Conservation (phyloP, 2,888 invertebrate genomes). For the Chorisops tibialis region DNA sequence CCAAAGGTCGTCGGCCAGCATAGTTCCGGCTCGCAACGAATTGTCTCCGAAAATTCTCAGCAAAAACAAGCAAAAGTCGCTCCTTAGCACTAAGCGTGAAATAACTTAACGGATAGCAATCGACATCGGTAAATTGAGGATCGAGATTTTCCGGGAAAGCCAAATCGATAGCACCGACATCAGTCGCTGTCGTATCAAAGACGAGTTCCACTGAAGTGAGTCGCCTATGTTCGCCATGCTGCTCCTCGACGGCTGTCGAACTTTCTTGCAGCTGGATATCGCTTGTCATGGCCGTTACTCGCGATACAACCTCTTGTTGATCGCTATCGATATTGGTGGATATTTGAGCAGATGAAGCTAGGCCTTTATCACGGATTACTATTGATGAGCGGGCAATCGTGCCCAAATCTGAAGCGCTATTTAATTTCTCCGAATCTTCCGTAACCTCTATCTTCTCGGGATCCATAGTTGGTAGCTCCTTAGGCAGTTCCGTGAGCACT, state of each 20-base stretch:
- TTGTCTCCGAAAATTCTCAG: constrained; percentile 76
- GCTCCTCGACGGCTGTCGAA: too few species aligned
- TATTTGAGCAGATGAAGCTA: too few species aligned
- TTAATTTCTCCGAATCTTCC: too few species aligned
- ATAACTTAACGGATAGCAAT: constrained; percentile 64
- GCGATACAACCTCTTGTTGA: background rate
- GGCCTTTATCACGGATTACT: too few species aligned
- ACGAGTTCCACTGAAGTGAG: background rate
- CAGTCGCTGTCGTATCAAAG: constrained; percentile 13
- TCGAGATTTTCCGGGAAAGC: constrained; percentile 49
- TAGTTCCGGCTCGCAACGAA: constrained; percentile 55
- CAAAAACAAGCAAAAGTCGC: constrained; percentile 65
- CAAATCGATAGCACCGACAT: constrained; percentile 45
- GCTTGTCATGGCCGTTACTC: background rate
- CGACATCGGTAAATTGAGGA: constrained; percentile 58
- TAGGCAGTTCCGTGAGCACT: too few species aligned
- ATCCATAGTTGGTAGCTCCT: too few species aligned
- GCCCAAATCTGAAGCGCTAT: too few species aligned
- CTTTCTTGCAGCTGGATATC: too few species aligned
- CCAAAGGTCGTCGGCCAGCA: constrained; percentile 61
- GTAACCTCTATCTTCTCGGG: too few species aligned
- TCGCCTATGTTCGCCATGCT: too few species aligned
- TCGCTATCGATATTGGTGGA: too few species aligned
- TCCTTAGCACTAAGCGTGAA: constrained; percentile 67
- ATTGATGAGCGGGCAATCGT: too few species aligned